Evolutionary conservation across 2,888 invertebrate genomes (phyloP), one percentile per base, ranked within the genome.

Genomic region (Pantelozetes paolii): DNA sequence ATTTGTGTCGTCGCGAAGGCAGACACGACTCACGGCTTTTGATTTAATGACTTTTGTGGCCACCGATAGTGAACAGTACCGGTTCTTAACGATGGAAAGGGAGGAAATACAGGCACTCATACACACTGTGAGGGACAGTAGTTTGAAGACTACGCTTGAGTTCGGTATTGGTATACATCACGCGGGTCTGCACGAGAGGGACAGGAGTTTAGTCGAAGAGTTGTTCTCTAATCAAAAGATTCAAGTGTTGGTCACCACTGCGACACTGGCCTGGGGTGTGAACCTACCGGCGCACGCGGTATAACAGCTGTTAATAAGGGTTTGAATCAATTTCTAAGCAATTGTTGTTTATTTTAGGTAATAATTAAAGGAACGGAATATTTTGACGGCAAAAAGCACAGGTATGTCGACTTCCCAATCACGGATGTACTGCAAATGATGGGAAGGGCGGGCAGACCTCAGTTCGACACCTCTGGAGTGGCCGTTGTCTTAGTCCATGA

Each of bases 381-480:
- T 83, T 99, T 90, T 82, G 99, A 99, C 82, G 97, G 96, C 0
- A 97, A 98, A 82, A 89, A 89, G 36, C 92, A 94, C 81, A 88
- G 96, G 78, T 99, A 99, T 83, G 94, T 98, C 13, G 99, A 99
- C 81, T 99, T 99, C 91, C 99, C 99, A 0, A 97, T 99, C 71
- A 99, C 99, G 0, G 98, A 99, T 84, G 97, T 99, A 0, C 85
- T 99, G 74, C 99, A 99, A 84, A 99, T 99, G 99, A 98, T 99
- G 90, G 99, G 99, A 1, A 86, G 99, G 74, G 99, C 99, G 74
- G 99, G 99, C 0, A 86, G 99, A 72, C 99, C 99, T 0, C 92
- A 99, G 85, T 99, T 89, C 81, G 99, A 98, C 83, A 90, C 91
- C 79, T 90, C 91, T 79, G 99, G 86, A 2, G 85, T 85, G 8